Evolutionary conservation across 2,888 invertebrate genomes (phyloP), one percentile per base, ranked within the genome.

Genomic region (Dinocampus coccinellae): DNA sequence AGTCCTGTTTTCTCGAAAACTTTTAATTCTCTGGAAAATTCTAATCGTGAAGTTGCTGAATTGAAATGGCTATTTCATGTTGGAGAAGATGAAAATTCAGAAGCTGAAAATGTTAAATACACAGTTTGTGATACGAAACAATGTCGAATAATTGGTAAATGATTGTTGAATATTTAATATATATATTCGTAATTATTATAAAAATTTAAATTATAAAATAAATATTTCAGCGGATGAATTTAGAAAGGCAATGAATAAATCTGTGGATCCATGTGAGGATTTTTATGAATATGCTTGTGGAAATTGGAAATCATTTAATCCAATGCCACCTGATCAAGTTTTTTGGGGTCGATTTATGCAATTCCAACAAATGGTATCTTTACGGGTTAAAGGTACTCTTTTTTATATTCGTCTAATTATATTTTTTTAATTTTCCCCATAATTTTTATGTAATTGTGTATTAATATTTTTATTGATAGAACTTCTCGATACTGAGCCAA

Each of bases 221-320:
- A 34, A 20, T 60, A 53, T 73, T 36, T 13, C 29, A 76, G 78
- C 72, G 13, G 65, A 73, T 0, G 75, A 75, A 24, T 73, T 77
- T n/a, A 53, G 70, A 26, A 67, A 69, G 20, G 70, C 74, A 13
- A 78, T 81, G 72, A 72, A 82, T 57, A 70, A 75, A 61, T 75
- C 73, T 7, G 70, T 72, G 2, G 70, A 82, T 73, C 82, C 82
- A 4, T 82, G 82, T 33, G 73, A 80, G 0, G 63, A 82, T 64
- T 82, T 82, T 63, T 80, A 80, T 61, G 77, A 82, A 11, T 82
- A 77, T 29, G 64, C 77, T 0, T 82, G 82, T 58, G 80, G 81
- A 33, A 77, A 76, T 7, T 82, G 77, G 77, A 10, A 39, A 2
- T 26, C 65, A 6, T 66, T 76, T 3, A 74, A 78, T 73, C 74